These are phyloP conservation scores for Nycticryphes semicollaris DNA, from an alignment of 2,113 vertebrate species.

Conservation along the genomic window DNA sequence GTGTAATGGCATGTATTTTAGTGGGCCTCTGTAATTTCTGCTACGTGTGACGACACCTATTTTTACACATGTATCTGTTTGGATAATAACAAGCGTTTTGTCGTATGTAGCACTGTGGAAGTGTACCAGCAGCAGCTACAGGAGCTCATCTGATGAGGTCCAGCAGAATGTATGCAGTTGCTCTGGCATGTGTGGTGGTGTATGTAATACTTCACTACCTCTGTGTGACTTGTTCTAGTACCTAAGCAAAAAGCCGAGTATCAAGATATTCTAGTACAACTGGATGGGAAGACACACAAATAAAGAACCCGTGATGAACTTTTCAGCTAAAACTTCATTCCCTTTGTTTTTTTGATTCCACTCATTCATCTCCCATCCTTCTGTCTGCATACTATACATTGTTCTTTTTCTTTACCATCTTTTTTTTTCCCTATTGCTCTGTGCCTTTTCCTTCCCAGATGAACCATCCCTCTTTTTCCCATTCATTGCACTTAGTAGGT, in stretches of 20 bases:
- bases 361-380: background rate
- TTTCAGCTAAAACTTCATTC: background rate
- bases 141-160: background rate
- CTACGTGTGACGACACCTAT: background rate
- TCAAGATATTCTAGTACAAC: background rate
- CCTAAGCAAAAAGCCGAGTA: background rate
- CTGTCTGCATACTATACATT: background rate
- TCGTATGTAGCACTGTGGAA: background rate
- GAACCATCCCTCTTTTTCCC: slow-evolving; percentile 21
- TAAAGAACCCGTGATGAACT: background rate
- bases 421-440: background rate
- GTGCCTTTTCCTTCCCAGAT: slow-evolving; percentile 6
- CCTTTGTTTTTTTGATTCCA: background rate
- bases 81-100: background rate
- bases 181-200: background rate
- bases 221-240: background rate
- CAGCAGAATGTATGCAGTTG: background rate
- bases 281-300: background rate
- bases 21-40: background rate
- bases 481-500: background rate
- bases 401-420: background rate
- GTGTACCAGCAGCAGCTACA: background rate
- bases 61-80: background rate
- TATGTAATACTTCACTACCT: background rate
- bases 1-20: background rate